phyloP scores from a whole-genome alignment of 2,888 invertebrate genomes.

The Ctena decussata region DNA sequence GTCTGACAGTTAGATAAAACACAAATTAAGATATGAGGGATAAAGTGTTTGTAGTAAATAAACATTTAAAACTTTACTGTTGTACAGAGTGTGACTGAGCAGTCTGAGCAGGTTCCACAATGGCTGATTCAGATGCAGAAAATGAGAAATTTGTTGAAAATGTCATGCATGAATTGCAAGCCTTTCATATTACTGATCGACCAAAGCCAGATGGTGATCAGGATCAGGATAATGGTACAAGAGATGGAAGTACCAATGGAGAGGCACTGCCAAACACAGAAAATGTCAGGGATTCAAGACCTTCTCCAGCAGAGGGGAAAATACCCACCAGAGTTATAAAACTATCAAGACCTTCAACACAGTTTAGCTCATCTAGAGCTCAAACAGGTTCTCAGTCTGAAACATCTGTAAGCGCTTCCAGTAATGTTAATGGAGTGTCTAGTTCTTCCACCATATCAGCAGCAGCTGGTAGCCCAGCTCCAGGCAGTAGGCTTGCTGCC shows the following conservation, averaged over 20 bases:
- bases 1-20: background rate
- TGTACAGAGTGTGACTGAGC: background rate
- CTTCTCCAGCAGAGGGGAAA: background rate
- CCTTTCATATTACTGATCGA: conserved; percentile 64
- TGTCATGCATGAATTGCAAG: conserved; percentile 64
- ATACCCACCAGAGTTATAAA: conserved; percentile 52
- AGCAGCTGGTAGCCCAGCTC: conserved; percentile 21
- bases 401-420: conserved; percentile 10
- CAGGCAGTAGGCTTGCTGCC: conserved; percentile 63
- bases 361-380: conserved; percentile 33
- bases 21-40: background rate
- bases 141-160: conserved; percentile 67
- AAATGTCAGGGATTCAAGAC: conserved; percentile 1
- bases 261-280: background rate
- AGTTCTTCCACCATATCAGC: conserved; percentile 13
- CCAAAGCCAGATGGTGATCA: background rate
- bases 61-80: background rate
- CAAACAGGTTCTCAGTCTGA: background rate
- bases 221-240: conserved; percentile 18
- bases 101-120: background rate
- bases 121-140: conserved; percentile 31
- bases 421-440: background rate
- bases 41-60: background rate
- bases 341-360: conserved; percentile 54
- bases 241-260: background rate